phyloP scores from a whole-genome alignment of 2,797 vertebrate species.

The Oryzias dopingdopingensis region DNA sequence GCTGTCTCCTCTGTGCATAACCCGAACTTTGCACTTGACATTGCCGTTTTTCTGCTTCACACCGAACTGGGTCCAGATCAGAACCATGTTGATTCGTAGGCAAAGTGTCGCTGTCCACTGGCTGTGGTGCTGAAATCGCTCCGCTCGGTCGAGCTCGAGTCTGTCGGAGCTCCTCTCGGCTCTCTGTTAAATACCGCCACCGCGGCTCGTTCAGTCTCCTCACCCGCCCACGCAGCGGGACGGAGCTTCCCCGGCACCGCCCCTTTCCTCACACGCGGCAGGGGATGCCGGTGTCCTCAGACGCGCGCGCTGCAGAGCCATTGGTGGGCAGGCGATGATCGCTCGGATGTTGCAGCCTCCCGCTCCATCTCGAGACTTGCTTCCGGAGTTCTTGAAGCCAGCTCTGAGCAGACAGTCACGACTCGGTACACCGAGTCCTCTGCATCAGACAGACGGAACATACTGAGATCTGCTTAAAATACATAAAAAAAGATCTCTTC shows the following conservation, averaged over 20 bases:
- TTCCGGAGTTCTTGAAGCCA: conserved; percentile 78
- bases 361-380: conserved; percentile 71
- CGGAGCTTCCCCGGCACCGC: conserved; percentile 77
- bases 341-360: conserved; percentile 73
- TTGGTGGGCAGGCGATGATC: conserved; percentile 62
- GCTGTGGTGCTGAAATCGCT: conserved; percentile 65
- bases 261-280: conserved; percentile 58
- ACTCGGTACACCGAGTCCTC: conserved; percentile 33
- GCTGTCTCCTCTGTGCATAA: conserved; percentile 79
- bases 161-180: conserved; percentile 41
- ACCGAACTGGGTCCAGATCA: conserved; percentile 83
- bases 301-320: conserved; percentile 19
- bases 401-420: conserved; percentile 66
- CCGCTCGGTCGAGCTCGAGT: conserved; percentile 6
- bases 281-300: conserved; percentile 73
- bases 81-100: conserved; percentile 69
- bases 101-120: conserved; percentile 62
- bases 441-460: conserved; percentile 30
- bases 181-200: conserved; percentile 62
- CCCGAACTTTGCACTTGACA: conserved; percentile 81
- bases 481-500: not conserved
- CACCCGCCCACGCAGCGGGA: conserved; percentile 72
- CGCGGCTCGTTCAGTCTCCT: conserved; percentile 53
- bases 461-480: not conserved
- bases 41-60: conserved; percentile 82